Conservation (phyloP, 2,888 invertebrate genomes). For the Noctuana brunneofusca region DNA sequence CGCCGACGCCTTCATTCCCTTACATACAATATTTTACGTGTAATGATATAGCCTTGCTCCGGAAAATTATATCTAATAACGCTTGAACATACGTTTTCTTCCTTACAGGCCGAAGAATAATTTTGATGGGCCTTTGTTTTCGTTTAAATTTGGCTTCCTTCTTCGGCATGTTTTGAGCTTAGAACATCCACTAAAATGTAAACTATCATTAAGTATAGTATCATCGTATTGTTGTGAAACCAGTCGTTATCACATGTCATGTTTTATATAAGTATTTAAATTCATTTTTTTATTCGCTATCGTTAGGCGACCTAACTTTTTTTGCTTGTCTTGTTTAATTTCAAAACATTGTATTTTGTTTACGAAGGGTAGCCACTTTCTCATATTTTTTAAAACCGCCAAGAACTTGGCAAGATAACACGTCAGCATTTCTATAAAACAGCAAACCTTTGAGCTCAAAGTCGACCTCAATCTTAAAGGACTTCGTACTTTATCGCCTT, state of each 20-base stretch:
- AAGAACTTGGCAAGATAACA: not conserved
- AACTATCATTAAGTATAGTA: too few relatives aligned
- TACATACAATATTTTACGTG: too few relatives aligned
- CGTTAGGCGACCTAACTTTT: too few relatives aligned
- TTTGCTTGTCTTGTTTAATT: not conserved
- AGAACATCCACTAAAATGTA: too few relatives aligned
- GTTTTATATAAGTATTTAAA: too few relatives aligned
- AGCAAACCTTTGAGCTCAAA: not conserved
- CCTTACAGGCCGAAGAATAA: not conserved
- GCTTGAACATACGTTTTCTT: conserved; percentile 12
- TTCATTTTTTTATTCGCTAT: too few relatives aligned
- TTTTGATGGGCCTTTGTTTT: not conserved
- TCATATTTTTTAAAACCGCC: not conserved
- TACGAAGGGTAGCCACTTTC: not conserved
- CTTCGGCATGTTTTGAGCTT: too few relatives aligned
- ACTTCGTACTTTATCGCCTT: not conserved
- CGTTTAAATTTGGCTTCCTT: not conserved
- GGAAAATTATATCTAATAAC: conserved; percentile 23
- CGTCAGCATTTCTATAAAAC: not conserved
- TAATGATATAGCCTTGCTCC: conserved; percentile 20
- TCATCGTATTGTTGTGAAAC: too few relatives aligned
- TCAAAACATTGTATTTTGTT: not conserved
- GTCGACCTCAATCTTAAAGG: not conserved
- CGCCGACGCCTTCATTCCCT: too few relatives aligned
- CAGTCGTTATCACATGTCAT: too few relatives aligned